These are phyloP conservation scores for Drosophila parvula DNA, from an alignment of 1,140 invertebrate genomes.

Conservation along the genomic window DNA sequence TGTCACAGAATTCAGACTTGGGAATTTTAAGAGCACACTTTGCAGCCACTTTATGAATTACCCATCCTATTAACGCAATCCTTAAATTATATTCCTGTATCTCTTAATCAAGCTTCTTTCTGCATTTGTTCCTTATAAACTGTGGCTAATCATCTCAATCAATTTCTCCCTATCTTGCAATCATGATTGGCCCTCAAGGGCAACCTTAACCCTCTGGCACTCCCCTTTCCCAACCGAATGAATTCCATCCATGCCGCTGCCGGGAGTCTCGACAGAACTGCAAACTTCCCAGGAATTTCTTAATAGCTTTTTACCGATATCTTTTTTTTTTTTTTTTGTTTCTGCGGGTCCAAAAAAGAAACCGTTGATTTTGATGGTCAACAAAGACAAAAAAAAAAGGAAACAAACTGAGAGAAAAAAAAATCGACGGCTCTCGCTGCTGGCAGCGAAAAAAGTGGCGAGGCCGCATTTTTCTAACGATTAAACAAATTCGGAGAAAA, in stretches of 20 bases:
- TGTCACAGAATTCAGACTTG: background rate
- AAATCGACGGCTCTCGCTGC: background rate
- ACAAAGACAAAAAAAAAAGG: constrained; percentile 14
- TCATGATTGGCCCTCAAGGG: constrained; percentile 37
- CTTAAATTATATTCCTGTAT: background rate
- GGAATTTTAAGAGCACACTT: background rate
- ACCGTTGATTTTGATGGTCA: constrained; percentile 75
- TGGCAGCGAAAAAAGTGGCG: constrained; percentile 64
- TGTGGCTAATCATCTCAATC: constrained; percentile 6
- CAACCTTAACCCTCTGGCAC: constrained; percentile 7
- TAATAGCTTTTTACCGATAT: constrained; percentile 83
- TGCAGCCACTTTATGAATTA: background rate
- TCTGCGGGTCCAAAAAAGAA: constrained; percentile 43
- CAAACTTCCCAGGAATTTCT: constrained; percentile 80
- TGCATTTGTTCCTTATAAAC: background rate
- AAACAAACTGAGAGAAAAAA: constrained; percentile 11
- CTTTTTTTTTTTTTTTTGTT: constrained; percentile 36
- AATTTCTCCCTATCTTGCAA: constrained; percentile 28
- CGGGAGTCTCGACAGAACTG: constrained; percentile 49
- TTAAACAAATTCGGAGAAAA: constrained; percentile 83
- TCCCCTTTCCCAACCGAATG: background rate
- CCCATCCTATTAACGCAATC: background rate
- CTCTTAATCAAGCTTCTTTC: background rate
- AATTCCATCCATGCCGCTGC: constrained; percentile 26
- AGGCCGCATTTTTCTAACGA: constrained; percentile 80